Base-by-base conservation (phyloP, 2,113 vertebrate species). In the Aspiorhynchus laticeps region DNA sequence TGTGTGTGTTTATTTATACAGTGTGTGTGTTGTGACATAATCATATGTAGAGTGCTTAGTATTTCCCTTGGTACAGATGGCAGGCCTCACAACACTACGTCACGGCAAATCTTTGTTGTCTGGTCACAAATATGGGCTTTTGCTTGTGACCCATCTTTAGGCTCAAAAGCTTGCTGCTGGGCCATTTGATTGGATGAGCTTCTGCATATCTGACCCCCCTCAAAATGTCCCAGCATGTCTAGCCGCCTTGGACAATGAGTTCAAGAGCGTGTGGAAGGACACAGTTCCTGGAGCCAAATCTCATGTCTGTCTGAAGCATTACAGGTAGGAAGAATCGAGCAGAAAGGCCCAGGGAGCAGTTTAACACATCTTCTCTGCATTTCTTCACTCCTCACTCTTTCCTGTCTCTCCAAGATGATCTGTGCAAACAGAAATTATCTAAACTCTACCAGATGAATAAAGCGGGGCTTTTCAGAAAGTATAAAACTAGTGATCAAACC, bases 101-200 rank as follows among this genome's bases (percentile, higher is more conserved):
- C 38, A 75, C 5, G 10, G 3, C 19, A 74, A 19, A 69, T 33
- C 28, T 67, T 67, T 67, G 63, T 67, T 31, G 12, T 31, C 15
- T 33, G 65, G 31, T 33, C 65, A 19, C 28, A 69, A 69, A 9
- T 33, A 69, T 33, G 63, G 6, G 14, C 69, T 38, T 19, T 41
- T n/a, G 71, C 21, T 24, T 41, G 36, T 74, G 71, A 74, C 71
- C 71, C 36, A 74, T 76, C 74, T 84, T 17, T 36, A 26, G 21
- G 28, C 94, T 96, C 95, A 31, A 95, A 94, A 46, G 95, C 48
- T 53, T 96, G 28, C 65, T 8, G 95, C 95, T 95, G 91, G 91
- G 91, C 93, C 48, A 36, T 56, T 33, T 79, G 51, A 53, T 31
- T 84, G 43, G 26, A 24, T 84, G 24, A 75, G 65, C 14, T 33